These are phyloP conservation scores for Lepidochitona cinerea DNA, from an alignment of 2,888 invertebrate species.

Conservation along the genomic window DNA sequence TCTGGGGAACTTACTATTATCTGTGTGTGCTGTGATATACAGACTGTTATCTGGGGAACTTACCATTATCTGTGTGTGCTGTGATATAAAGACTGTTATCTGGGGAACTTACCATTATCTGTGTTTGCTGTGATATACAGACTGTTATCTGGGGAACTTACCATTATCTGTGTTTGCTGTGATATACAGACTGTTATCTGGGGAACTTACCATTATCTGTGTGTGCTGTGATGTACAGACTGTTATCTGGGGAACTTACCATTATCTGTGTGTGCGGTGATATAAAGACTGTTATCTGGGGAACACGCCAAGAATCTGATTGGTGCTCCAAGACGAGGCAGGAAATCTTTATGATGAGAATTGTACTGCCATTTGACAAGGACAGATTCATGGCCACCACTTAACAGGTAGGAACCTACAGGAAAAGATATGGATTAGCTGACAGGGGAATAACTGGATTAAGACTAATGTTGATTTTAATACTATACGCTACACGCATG, in stretches of 20 bases:
- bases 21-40: no score
- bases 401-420: conserved; percentile 79
- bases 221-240: no score
- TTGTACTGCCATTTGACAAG: conserved; percentile 81
- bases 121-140: not conserved
- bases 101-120: conserved; percentile 74
- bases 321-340: conserved; percentile 81
- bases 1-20: conserved; percentile 73
- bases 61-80: conserved; percentile 80
- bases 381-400: conserved; percentile 84
- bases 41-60: no score
- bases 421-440: no score
- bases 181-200: conserved; percentile 77
- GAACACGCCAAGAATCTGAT: conserved; percentile 78
- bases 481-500: no score
- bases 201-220: conserved; percentile 70
- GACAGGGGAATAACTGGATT: no score
- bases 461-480: no score
- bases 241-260: conserved; percentile 67
- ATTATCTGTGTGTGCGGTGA: conserved; percentile 81
- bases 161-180: conserved; percentile 80
- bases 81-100: conserved; percentile 79
- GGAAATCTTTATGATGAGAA: conserved; percentile 71
- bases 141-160: conserved; percentile 41
- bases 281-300: conserved; percentile 77